phyloP scores from a whole-genome alignment of 1,140 invertebrate species.

The Ptiloglossa arizonensis region DNA sequence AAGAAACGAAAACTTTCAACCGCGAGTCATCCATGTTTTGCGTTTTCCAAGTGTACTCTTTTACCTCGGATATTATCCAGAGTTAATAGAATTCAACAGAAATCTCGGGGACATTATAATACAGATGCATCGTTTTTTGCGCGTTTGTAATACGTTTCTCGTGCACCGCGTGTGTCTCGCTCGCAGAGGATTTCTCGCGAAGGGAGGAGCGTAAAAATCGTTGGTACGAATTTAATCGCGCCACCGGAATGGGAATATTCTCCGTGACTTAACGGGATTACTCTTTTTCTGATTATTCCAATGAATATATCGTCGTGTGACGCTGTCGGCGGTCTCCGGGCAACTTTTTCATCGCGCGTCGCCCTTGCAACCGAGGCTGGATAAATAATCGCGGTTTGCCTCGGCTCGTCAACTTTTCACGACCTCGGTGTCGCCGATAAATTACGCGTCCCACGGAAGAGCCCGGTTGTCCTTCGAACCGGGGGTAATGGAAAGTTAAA shows the following conservation, averaged over 20 bases:
- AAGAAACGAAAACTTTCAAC: too few relatives aligned
- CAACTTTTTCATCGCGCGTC: not conserved
- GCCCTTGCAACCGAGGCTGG: not conserved
- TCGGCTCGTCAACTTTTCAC: slow-evolving; percentile 47
- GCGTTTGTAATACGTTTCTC: too few relatives aligned
- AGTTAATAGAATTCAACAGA: too few relatives aligned
- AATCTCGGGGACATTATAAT: too few relatives aligned
- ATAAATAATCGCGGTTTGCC: slow-evolving; percentile 40
- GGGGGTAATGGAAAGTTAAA: slow-evolving; percentile 49
- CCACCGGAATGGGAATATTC: not conserved
- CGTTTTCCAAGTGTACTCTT: too few relatives aligned
- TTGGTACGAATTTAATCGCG: not conserved
- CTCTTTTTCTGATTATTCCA: slow-evolving; percentile 25
- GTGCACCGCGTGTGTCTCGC: too few relatives aligned
- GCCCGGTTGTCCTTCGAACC: not conserved
- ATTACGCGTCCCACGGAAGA: slow-evolving; percentile 25
- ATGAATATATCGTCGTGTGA: slow-evolving; percentile 30
- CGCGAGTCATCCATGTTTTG: too few relatives aligned
- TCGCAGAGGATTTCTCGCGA: too few relatives aligned
- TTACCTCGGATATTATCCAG: too few relatives aligned
- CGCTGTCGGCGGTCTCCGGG: not conserved
- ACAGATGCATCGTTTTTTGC: too few relatives aligned
- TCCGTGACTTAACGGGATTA: slow-evolving; percentile 3
- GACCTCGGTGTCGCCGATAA: slow-evolving; percentile 25
- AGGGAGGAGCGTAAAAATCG: not conserved